Evolutionary conservation across 92 coral and sea anemone genomes (phyloP), one percentile per base, ranked within the genome.

Genomic region (Phenganax stokvisi): DNA sequence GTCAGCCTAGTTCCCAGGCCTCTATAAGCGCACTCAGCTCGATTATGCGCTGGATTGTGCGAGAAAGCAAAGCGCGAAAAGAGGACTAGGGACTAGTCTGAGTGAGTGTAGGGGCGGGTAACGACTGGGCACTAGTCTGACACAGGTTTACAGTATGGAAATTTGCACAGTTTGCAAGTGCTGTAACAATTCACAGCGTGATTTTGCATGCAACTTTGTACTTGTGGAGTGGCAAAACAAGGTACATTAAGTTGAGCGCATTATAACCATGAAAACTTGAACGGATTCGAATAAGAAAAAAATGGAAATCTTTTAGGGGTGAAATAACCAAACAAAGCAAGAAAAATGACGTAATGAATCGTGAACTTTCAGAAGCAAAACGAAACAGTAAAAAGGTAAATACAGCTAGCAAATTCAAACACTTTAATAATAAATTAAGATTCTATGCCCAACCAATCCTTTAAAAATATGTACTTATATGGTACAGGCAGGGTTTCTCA

Each of bases 281-380:
- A 28, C 77, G 15, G 9, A 25, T 51, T 80, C 51, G 37, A 3
- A 25, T 31, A 47, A 57, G 27, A 47, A 72, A 9, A 30, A 15
- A 28, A 15, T 37, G 20, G 9, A 0, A 51, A 12, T 29, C 9
- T 52, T 62, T 27, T 55, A 94, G 98, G 74, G 92, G 89, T 70
- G 94, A 94, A 87, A 90, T 94, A 12, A 73, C 72, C 57, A 86
- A 87, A 68, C 98, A 94, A 60, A 89, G 87, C 71, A 88, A 89
- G 65, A 88, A 91, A 53, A 94, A 90, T 74, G 96, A 94, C 52
- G 96, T 85, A 54, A 83, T 91, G 20, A 94, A 83, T 71, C 84
- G 85, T 59, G 89, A 87, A 77, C 84, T 94, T 3, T 72, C 80
- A 16, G 98, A 94, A 63, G 91, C 90, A 37, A 90, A 91, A 31